A percentile compares a stretch with the other conserved stretches of the same genome.
Conservation (phyloP, 2,888 invertebrate species). For the Malacosoma neustria region DNA sequence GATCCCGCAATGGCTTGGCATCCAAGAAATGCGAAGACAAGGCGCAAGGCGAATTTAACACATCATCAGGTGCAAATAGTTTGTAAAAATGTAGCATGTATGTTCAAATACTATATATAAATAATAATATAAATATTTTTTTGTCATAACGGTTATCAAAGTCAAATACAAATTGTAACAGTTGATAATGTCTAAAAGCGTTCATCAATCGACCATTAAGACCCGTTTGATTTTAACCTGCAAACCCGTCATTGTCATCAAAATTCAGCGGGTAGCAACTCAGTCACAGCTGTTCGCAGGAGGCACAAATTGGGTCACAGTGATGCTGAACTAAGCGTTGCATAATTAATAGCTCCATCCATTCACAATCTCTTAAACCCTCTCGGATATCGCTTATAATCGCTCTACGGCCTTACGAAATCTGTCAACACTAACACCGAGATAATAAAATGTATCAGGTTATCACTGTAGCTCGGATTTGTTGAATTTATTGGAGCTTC, state of each 20-base stretch:
- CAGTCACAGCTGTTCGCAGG: slow-evolving; percentile 31
- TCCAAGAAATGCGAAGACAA: too few species aligned
- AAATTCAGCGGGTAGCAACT: slow-evolving; percentile 8
- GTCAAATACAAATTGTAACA: too few species aligned
- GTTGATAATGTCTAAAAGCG: too few species aligned
- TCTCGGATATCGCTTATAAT: slow-evolving; percentile 24
- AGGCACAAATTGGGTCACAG: slow-evolving; percentile 44
- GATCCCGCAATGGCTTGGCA: too few species aligned
- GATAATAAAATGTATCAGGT: slow-evolving; percentile 2
- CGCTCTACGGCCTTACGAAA: slow-evolving; percentile 25
- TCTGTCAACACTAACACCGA: slow-evolving; percentile 21
- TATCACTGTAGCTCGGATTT: slow-evolving; percentile 2
- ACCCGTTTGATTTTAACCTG: neutral
- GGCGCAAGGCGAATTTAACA: too few species aligned
- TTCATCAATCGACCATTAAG: neutral
- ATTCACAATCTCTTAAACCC: slow-evolving; percentile 36
- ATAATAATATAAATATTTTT: too few species aligned
- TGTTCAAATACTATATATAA: too few species aligned
- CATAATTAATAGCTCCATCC: slow-evolving; percentile 50
- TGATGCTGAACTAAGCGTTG: slow-evolving; percentile 39
- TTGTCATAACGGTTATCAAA: too few species aligned
- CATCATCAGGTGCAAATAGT: too few species aligned
- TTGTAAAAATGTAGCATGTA: too few species aligned
- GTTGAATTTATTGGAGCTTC: slow-evolving; percentile 5
- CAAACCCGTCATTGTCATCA: neutral